phyloP scores from a whole-genome alignment of 2,888 invertebrate genomes.

The Andricus quercusramuli region DNA sequence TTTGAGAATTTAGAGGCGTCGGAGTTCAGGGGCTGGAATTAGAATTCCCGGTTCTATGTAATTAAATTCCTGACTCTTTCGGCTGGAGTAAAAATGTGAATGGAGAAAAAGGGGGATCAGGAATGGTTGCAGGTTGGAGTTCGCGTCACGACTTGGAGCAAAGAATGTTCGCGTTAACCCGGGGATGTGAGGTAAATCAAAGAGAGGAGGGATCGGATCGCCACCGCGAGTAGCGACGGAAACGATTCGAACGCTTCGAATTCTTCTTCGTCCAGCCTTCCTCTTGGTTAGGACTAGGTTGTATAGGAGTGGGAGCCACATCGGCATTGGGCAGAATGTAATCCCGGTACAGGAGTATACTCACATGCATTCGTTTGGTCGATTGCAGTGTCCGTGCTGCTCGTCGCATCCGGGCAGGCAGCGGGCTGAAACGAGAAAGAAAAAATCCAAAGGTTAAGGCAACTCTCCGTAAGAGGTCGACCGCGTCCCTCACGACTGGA shows the following conservation, averaged over 20 bases:
- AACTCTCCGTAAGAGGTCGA: constrained; percentile 74
- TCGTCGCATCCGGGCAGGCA: constrained; percentile 96
- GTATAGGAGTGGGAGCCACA: constrained; percentile 34
- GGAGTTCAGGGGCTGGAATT: neutral
- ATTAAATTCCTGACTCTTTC: constrained; percentile 59
- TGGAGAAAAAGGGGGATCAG: constrained; percentile 30
- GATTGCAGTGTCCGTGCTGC: constrained; percentile 93
- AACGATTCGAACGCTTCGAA: constrained; percentile 58
- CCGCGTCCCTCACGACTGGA: constrained; percentile 72
- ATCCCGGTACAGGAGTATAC: constrained; percentile 79
- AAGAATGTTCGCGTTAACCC: constrained; percentile 34
- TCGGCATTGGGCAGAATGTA: constrained; percentile 50
- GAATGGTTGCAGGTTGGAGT: constrained; percentile 37
- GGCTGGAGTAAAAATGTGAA: constrained; percentile 44
- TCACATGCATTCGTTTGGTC: constrained; percentile 98
- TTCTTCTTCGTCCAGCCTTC: constrained; percentile 55
- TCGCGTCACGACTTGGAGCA: constrained; percentile 38
- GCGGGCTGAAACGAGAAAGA: constrained; percentile 88
- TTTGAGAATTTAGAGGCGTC: neutral
- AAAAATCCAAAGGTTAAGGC: constrained; percentile 75
- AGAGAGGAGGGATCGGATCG: constrained; percentile 50
- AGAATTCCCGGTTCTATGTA: constrained; percentile 22
- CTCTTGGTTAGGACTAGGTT: constrained; percentile 15
- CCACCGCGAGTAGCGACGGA: constrained; percentile 59
- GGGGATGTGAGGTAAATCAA: constrained; percentile 39